Evolutionary conservation across 2,888 invertebrate genomes (phyloP).

Genomic region (Bombylius major): DNA sequence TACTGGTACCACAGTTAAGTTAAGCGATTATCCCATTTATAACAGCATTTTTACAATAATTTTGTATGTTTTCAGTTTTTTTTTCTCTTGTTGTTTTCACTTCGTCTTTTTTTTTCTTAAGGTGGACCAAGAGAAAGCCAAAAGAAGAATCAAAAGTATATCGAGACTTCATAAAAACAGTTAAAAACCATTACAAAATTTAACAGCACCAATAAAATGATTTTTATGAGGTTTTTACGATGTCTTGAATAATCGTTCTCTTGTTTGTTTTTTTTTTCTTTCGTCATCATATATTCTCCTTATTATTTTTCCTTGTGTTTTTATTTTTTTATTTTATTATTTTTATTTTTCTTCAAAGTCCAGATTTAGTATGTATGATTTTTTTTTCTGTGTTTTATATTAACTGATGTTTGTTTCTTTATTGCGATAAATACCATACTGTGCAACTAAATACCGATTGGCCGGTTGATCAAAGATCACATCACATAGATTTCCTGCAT

Average conservation of each 20-base stretch:
- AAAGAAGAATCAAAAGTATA: background rate
- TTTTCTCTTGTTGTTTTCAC: background rate
- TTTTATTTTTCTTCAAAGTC: too few relatives aligned
- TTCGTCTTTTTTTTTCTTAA: background rate
- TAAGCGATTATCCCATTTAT: background rate
- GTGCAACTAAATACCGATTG: too few relatives aligned
- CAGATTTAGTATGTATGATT: too few relatives aligned
- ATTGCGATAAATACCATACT: too few relatives aligned
- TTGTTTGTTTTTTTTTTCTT: background rate
- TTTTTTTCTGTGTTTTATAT: too few relatives aligned
- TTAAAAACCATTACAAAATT: conserved; percentile 8
- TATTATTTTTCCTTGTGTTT: too few relatives aligned
- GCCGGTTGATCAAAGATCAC: too few relatives aligned
- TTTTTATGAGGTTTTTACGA: conserved; percentile 6
- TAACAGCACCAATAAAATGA: conserved; percentile 5
- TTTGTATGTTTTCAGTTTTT: background rate
- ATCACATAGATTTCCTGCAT: too few relatives aligned
- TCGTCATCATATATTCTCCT: too few relatives aligned
- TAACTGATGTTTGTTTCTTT: too few relatives aligned
- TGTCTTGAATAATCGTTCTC: conserved; percentile 3
- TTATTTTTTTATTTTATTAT: too few relatives aligned
- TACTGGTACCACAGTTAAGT: background rate
- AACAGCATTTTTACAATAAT: background rate
- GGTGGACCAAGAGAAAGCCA: background rate
- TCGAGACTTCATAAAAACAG: conserved; percentile 5